Base-by-base conservation (phyloP, 2,797 vertebrate species). In the Hemitrygon akajei region DNA sequence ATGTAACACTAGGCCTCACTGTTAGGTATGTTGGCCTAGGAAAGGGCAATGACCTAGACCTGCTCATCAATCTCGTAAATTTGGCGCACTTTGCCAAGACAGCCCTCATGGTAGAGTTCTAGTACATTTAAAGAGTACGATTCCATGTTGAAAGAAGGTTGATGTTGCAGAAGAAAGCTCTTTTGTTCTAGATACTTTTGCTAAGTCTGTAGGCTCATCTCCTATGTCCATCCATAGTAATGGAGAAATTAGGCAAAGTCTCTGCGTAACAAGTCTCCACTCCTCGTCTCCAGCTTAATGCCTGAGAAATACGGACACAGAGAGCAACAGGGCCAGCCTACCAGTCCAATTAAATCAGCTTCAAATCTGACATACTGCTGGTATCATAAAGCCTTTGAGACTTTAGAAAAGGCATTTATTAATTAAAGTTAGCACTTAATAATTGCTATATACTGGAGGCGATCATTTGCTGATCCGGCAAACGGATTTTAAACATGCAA, bases 371-470 rank as follows among this genome's bases (percentile, higher is more conserved):
- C n/a, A 66, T 89, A 10, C 60, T 5, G 7, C 18, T 37, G 63
- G 86, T 69, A 63, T 34, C 16, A 89, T 89, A 34, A 69, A 37
- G 86, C n/a, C 60, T 89, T 69, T 89, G 66, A 89, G 34, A 37
- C 5, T 18, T 63, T 60, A 37, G 63, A 37, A 69, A 66, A 73
- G 89, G 86, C 58, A 9, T n/a, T 89, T 69, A 66, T 63, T 69
- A 89, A 89, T 89, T 69, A 69, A 37, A 69, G n/a, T 89, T 69
- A 63, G 60, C 84, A 87, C 60, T 84, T 66, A 87, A 34, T 87
- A 66, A 87, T 63, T 69, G 86, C 18, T 69, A 37, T 66, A 22
- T 89, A 69, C 60, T 11, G 10, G 86, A 89, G 60, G 86, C 86
- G 18, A 37, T 89, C 18, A 69, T 89, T 89, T 89, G 34, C 30